These are phyloP conservation scores for Papilio dardanus DNA, from an alignment of 1,140 invertebrate genomes.

Conservation along the genomic window DNA sequence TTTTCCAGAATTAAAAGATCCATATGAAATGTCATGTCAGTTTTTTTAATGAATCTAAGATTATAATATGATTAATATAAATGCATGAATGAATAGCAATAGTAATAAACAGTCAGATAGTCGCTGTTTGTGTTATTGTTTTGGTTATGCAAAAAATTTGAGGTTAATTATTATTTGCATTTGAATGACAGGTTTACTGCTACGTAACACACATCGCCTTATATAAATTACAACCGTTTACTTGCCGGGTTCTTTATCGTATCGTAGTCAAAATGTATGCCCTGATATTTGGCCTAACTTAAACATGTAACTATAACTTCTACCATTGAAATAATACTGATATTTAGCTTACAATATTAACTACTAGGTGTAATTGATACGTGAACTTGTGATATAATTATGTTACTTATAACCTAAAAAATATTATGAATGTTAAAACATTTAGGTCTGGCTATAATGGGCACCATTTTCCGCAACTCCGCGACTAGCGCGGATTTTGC, in stretches of 20 bases:
- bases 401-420: too few species aligned
- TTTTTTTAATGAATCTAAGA: not conserved
- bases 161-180: constrained; percentile 9
- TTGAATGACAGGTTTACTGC: not conserved
- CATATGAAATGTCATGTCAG: too few species aligned
- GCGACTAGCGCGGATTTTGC: too few species aligned
- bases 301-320: not conserved
- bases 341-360: not conserved
- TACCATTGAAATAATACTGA: not conserved
- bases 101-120: not conserved
- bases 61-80: not conserved
- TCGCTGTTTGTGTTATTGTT: not conserved
- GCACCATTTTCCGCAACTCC: too few species aligned
- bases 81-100: not conserved
- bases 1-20: too few species aligned
- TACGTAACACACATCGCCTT: not conserved
- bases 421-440: too few species aligned
- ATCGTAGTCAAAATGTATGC: not conserved
- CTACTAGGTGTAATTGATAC: too few species aligned
- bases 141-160: not conserved
- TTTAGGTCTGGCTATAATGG: too few species aligned
- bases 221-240: not conserved
- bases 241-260: not conserved
- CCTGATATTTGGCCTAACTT: not conserved
- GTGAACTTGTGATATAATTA: too few species aligned